Percentiles rank a stretch among this genome's conserved stretches.
phyloP scores from a whole-genome alignment of 2,113 vertebrate species.

The Hippopotamus amphibius region DNA sequence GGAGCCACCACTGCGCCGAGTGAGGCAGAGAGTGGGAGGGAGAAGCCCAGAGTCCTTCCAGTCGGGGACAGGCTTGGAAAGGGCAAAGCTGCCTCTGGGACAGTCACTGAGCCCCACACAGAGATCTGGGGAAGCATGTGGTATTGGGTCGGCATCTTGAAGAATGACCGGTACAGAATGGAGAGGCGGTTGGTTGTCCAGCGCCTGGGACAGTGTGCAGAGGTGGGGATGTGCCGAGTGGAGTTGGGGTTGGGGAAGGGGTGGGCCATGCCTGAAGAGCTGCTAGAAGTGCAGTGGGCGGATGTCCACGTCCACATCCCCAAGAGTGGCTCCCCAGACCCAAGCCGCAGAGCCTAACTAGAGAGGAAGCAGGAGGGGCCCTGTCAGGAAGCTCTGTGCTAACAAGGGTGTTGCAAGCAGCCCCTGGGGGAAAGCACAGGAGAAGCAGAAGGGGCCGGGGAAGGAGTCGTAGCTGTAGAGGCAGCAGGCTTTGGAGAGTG shows the following conservation, averaged over 20 bases:
- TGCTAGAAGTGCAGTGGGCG: neutral
- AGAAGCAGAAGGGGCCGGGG: neutral
- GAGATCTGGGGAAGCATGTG: neutral
- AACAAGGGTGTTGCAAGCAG: slow-evolving; percentile 44
- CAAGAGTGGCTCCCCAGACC: neutral
- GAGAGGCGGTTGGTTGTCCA: neutral
- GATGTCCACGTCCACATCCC: neutral
- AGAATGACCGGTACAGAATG: neutral
- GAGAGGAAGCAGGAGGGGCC: slow-evolving; percentile 19
- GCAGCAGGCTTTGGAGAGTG: neutral
- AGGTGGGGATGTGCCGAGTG: neutral
- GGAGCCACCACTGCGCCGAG: neutral
- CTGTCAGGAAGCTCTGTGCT: slow-evolving; percentile 55
- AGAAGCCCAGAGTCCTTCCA: no score
- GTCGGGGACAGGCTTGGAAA: neutral
- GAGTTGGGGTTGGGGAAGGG: neutral
- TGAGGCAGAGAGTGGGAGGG: neutral
- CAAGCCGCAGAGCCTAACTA: neutral
- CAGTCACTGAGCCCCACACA: rapidly evolving
- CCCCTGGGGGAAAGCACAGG: neutral
- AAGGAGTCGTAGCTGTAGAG: neutral
- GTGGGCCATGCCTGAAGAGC: neutral
- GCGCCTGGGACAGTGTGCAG: neutral
- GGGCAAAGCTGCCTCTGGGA: neutral
- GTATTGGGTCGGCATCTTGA: neutral